Evolutionary conservation across 2,797 vertebrate genomes (phyloP), one percentile per base, ranked within the genome.

Genomic region (Falco concolor): DNA sequence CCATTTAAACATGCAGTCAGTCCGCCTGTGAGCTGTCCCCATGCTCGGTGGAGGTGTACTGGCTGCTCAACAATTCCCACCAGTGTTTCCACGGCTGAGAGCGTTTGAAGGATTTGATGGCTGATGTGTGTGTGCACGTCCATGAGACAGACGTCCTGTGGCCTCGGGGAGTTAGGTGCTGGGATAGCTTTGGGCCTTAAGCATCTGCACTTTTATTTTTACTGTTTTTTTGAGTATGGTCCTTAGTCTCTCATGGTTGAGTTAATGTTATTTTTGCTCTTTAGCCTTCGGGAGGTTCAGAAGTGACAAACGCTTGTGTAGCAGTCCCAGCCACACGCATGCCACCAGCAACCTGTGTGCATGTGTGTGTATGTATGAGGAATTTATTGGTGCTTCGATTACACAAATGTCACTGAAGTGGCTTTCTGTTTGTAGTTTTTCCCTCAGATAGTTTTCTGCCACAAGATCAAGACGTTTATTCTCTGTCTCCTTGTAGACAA

Each of bases 1-100:
- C 49, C 7, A 1, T 40, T 21, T 9, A 7, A 27, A 13, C 6
- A 1, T 27, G 54, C 4, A 1, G 56, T 13, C 0, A 1, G 23
- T 47, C 32, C 3, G 1, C 2, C 3, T 4, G n/a, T 14, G 76
- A 61, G 40, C 67, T 23, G 30, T 16, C 44, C 24, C 32, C 0
- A 1, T 5, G 8, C 44, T 27, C 4, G 1, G 12, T 52, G 56
- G 32, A 60, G 53, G 27, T 19, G 8, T 12, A 1, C 34, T 38
- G 86, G 12, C 59, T 50, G 44, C 63, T 49, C 25, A 49, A 28
- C 42, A 15, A 49, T 30, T 74, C 52, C 15, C 5, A 0, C 21
- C 65, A 38, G 59, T 2, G 0, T 23, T 54, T 28, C 79, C 1
- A 3, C 1, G 2, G 42, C 53, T 56, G 23, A 36, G 44, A 47